Evolutionary conservation across 2,113 vertebrate genomes (phyloP).

Genomic region (Phalacrocorax aristotelis): DNA sequence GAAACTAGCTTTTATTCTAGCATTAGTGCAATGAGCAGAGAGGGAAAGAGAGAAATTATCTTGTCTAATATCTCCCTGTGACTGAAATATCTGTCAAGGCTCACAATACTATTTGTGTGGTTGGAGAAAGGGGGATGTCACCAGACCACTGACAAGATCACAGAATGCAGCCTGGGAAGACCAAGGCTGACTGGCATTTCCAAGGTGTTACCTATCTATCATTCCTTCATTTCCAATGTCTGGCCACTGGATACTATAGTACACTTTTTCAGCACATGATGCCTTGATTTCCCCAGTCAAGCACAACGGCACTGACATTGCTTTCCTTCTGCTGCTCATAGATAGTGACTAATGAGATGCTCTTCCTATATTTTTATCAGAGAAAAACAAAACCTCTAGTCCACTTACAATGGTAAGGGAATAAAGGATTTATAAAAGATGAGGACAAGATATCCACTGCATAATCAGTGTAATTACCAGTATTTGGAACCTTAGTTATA

Average conservation of each 20-base stretch:
- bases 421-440: neutral
- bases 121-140: neutral
- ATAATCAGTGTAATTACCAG: conserved; percentile 2
- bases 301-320: neutral
- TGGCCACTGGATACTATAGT: neutral
- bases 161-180: neutral
- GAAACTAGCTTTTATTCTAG: neutral
- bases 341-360: neutral
- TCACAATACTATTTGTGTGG: neutral
- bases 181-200: neutral
- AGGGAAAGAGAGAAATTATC: neutral
- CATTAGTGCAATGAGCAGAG: neutral
- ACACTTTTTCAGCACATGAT: neutral
- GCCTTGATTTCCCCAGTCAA: neutral
- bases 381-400: neutral
- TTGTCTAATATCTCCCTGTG: neutral
- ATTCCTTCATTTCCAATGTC: neutral
- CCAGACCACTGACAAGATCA: neutral
- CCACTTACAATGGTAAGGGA: neutral
- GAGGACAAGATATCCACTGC: neutral
- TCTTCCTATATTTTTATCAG: neutral
- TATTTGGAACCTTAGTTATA: neutral
- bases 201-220: neutral
- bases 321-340: neutral
- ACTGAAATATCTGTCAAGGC: neutral